phyloP scores from a whole-genome alignment of 2,888 invertebrate species.

The Lepidocyrtoides sp. region DNA sequence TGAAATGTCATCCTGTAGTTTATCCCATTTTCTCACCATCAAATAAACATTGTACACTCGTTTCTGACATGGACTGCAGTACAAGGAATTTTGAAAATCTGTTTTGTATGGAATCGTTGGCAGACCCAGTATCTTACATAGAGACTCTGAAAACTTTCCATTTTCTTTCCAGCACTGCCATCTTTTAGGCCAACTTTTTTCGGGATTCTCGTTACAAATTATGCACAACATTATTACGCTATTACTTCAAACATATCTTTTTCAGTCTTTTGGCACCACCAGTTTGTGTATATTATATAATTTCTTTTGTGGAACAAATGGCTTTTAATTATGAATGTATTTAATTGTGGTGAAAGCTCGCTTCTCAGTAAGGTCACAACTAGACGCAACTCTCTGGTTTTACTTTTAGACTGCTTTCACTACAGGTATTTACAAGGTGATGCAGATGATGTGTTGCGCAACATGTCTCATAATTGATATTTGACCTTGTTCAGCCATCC shows the following conservation, averaged over 20 bases:
- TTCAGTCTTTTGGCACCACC: too few species aligned
- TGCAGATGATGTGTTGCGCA: too few species aligned
- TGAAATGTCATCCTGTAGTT: slow-evolving; percentile 52
- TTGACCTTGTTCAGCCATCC: too few species aligned
- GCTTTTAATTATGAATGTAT: too few species aligned
- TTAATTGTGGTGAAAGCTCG: too few species aligned
- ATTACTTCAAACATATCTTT: too few species aligned
- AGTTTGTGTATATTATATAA: not conserved
- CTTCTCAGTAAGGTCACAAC: too few species aligned
- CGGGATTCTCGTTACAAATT: slow-evolving; percentile 68
- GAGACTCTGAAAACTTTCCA: slow-evolving; percentile 66
- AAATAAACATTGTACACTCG: slow-evolving; percentile 62
- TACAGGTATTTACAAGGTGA: too few species aligned
- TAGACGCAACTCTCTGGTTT: too few species aligned
- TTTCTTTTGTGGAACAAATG: too few species aligned
- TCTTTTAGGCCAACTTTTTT: slow-evolving; percentile 61
- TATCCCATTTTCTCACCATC: slow-evolving; percentile 69
- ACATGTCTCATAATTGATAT: too few species aligned
- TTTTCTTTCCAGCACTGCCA: slow-evolving; percentile 74
- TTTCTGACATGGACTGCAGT: slow-evolving; percentile 59
- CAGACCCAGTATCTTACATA: slow-evolving; percentile 63
- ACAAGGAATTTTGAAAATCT: slow-evolving; percentile 51
- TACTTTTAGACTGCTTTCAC: too few species aligned
- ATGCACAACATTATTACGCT: slow-evolving; percentile 46
- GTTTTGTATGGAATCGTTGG: slow-evolving; percentile 56